Evolutionary conservation across 2,113 vertebrate genomes (phyloP).

Genomic region (Cebus imitator): DNA sequence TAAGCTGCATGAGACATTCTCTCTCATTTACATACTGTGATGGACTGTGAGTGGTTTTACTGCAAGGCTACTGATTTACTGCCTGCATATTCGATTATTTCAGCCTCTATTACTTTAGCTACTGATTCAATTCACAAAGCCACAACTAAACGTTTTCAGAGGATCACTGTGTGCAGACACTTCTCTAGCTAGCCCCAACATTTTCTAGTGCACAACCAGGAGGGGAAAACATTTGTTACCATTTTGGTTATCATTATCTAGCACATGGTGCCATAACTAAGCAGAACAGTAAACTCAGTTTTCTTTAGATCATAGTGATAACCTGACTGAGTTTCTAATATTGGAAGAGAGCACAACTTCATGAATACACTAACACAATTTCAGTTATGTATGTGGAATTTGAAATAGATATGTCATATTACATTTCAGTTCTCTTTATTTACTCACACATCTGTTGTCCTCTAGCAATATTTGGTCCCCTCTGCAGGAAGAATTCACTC

Average conservation of each 20-base stretch:
- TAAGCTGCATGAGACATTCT: constrained; percentile 42
- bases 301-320: background rate
- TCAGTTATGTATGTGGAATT: background rate
- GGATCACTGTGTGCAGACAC: background rate
- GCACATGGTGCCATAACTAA: background rate
- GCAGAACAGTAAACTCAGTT: background rate
- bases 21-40: constrained; percentile 61
- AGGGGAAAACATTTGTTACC: background rate
- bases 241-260: constrained; percentile 39
- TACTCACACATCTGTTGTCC: constrained; percentile 99
- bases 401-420: background rate
- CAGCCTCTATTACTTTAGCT: constrained; percentile 61
- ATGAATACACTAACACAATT: background rate
- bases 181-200: background rate
- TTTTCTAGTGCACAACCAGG: background rate
- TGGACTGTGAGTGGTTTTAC: constrained; percentile 46
- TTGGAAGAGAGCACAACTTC: background rate
- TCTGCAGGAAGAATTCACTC: constrained; percentile 95
- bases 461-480: constrained; percentile 93
- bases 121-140: constrained; percentile 22
- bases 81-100: constrained; percentile 13
- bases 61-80: constrained; percentile 22
- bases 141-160: background rate
- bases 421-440: constrained; percentile 82
- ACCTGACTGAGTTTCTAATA: background rate